Base-by-base conservation (phyloP, 2,113 vertebrate genomes). In the Alligator sinensis region DNA sequence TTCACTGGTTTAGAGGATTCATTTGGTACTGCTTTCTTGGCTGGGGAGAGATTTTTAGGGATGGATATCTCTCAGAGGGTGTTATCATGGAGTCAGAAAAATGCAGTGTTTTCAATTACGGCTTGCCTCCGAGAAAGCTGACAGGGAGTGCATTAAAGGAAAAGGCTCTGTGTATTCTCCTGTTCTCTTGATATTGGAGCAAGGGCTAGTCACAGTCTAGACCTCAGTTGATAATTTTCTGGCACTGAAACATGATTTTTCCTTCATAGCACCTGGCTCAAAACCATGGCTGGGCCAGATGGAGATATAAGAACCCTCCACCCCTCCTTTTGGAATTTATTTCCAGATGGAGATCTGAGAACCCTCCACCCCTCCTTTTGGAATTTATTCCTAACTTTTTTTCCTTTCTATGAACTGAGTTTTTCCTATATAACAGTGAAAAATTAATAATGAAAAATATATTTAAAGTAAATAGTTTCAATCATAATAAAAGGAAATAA, bases 201-300 rank as follows among this genome's bases (percentile, higher is more conserved):
- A 66, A 8, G 28, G 28, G 16, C 27, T 66, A n/a, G 28, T 17
- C 64, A 66, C 28, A 58, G 19, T 82, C 78, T 87, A 82, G 72
- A 93, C 70, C 11, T 89, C 89, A 77, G 75, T 22, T 86, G 76
- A 14, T 92, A 91, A 80, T 82, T 92, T 64, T 22, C 9, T 95
- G 86, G 74, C 88, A 66, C 12, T 76, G 55, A 79, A 60, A 87
- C 7, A 4, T 6, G 9, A 72, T 6, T 80, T 92, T 85, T 93
- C 10, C 19, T 10, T 34, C 21, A 19, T 70, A 70, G 30, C 66
- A 34, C 9, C 4, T 70, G 66, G 66, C 30, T 10, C 17, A 34
- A 92, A 72, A 16, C 30, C 3, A 0, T 27, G 22, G 21, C 86
- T 87, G 18, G 24, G 90, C 72, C 30, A 64, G 19, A 82, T 82